These are phyloP conservation scores for Malurus alboscapulatus DNA, from an alignment of 2,113 vertebrate species.

Conservation along the genomic window DNA sequence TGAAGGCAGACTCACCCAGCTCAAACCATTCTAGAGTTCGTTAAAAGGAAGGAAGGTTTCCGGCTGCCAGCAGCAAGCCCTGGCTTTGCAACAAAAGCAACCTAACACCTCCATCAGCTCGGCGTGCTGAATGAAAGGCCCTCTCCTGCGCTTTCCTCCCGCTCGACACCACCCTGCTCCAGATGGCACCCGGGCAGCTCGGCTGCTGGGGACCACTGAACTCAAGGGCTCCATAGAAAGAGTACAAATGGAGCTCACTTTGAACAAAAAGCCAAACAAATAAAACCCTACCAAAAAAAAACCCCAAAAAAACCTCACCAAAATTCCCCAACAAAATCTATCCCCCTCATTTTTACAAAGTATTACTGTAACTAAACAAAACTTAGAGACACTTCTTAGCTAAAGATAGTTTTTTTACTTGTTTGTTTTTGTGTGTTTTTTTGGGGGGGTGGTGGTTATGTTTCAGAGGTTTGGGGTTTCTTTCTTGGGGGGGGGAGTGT, in stretches of 20 bases:
- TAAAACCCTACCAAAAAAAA: accelerated
- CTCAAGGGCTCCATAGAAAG: background rate
- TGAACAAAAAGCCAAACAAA: background rate
- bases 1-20: background rate
- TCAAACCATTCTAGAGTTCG: background rate
- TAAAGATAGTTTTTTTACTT: background rate
- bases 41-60: background rate
- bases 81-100: background rate
- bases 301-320: background rate
- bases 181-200: background rate
- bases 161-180: background rate
- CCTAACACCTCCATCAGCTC: too few species aligned
- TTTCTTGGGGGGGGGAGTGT: too few species aligned
- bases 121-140: accelerated
- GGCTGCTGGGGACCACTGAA: background rate
- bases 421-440: background rate
- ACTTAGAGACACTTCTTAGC: background rate
- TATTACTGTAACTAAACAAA: background rate
- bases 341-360: background rate
- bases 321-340: background rate
- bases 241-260: background rate
- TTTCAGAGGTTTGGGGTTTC: background rate
- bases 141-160: background rate
- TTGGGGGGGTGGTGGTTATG: too few species aligned
- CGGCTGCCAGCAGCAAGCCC: background rate